These are phyloP conservation scores for Frieseomelitta varia DNA, from an alignment of 1,140 invertebrate genomes.

Conservation along the genomic window DNA sequence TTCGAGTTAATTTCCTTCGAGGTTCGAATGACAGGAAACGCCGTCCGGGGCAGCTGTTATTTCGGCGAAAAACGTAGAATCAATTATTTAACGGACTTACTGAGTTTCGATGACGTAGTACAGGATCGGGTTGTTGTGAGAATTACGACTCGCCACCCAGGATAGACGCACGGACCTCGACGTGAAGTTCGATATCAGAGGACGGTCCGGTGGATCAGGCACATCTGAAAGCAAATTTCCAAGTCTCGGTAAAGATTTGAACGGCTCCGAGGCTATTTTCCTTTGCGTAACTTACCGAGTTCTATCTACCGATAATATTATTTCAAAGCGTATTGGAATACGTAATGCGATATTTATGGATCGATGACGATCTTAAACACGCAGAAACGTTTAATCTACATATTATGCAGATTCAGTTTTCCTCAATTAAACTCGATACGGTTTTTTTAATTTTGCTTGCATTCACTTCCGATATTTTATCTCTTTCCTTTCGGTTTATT, in stretches of 20 bases:
- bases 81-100: constrained; percentile 82
- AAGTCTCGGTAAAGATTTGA: constrained; percentile 3
- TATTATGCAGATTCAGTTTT: no score
- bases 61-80: neutral
- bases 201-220: constrained; percentile 88
- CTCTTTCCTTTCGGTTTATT: no score
- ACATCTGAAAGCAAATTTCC: constrained; percentile 83
- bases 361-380: no score
- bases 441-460: no score
- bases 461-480: no score
- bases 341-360: no score
- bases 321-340: neutral
- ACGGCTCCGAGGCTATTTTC: neutral
- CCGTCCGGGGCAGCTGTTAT: neutral
- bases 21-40: no score
- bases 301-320: neutral
- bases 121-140: constrained; percentile 86
- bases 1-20: constrained; percentile 8
- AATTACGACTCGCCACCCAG: constrained; percentile 88
- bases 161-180: constrained; percentile 89
- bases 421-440: no score
- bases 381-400: no score
- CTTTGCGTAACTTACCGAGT: neutral
- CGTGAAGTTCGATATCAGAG: constrained; percentile 88
- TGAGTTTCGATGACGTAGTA: constrained; percentile 89